Percentiles rank a stretch among this genome's conserved stretches.
Conservation (phyloP, 2,797 vertebrate species). For the Phoeniculus purpureus region DNA sequence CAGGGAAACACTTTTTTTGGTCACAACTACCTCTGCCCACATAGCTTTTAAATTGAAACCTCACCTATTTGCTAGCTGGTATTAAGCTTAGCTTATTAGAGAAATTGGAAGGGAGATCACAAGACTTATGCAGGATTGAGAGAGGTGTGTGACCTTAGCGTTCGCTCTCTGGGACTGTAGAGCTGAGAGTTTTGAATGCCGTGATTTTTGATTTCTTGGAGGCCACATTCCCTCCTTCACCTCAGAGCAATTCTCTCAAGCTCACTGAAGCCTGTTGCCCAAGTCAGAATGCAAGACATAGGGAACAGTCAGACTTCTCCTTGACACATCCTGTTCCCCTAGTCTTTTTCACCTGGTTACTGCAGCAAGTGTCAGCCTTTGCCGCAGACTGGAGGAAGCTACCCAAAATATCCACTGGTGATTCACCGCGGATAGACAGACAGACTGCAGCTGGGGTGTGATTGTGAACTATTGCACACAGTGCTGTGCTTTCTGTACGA, state of each 20-base stretch:
- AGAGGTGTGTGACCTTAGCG: neutral
- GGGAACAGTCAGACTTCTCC: neutral
- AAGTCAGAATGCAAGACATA: neutral
- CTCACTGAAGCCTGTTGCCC: neutral
- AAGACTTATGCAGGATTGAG: neutral
- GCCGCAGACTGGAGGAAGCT: neutral
- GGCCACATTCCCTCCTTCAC: neutral
- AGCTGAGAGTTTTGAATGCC: neutral
- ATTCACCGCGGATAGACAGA: neutral
- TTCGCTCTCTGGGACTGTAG: neutral
- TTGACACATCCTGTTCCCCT: neutral
- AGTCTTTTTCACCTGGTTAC: neutral
- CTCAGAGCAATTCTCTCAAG: neutral
- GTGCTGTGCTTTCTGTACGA: rapidly evolving
- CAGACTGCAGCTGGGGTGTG: neutral
- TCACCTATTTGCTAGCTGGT: neutral
- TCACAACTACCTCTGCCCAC: neutral
- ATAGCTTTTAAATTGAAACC: neutral
- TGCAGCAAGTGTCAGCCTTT: neutral
- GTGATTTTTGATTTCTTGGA: neutral
- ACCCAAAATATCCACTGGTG: neutral
- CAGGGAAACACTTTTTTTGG: neutral
- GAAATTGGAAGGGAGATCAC: neutral
- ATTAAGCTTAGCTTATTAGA: neutral
- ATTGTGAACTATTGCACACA: neutral